phyloP scores from a whole-genome alignment of 1,140 invertebrate species.

The Diachasma alloeum region DNA sequence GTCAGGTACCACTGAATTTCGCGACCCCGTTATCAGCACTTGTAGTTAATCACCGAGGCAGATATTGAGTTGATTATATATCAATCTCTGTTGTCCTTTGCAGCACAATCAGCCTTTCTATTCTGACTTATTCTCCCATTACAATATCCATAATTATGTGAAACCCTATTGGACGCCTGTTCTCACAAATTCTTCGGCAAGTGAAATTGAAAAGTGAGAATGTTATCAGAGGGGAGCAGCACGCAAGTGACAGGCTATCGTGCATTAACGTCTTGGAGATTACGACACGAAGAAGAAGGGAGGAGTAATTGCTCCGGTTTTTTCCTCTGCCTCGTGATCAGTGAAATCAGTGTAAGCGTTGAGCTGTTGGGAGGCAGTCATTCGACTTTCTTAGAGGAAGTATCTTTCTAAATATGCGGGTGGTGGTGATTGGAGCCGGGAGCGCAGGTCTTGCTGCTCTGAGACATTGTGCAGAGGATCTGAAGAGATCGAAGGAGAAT shows the following conservation, averaged over 20 bases:
- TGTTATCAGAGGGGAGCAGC: not conserved
- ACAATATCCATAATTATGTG: not conserved
- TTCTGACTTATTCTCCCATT: not conserved
- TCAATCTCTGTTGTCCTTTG: no score
- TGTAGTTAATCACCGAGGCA: no score
- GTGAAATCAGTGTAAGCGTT: not conserved
- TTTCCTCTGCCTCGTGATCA: not conserved
- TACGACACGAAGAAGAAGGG: conserved; percentile 17
- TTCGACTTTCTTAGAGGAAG: not conserved
- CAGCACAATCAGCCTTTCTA: no score
- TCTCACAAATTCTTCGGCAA: not conserved
- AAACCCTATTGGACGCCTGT: not conserved
- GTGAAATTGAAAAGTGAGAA: not conserved
- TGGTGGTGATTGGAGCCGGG: conserved; percentile 75
- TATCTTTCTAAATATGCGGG: conserved; percentile 54
- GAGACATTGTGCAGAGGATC: conserved; percentile 68
- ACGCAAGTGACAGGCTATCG: conserved; percentile 7
- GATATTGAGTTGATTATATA: no score
- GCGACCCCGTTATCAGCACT: no score
- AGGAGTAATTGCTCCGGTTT: conserved; percentile 12
- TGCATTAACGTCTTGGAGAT: not conserved
- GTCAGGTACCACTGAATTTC: no score
- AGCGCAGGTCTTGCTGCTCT: conserved; percentile 72
- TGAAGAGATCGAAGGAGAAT: conserved; percentile 26
- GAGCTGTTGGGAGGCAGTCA: not conserved